Conservation (phyloP, 2,113 vertebrate species). For the Ellobius talpinus region DNA sequence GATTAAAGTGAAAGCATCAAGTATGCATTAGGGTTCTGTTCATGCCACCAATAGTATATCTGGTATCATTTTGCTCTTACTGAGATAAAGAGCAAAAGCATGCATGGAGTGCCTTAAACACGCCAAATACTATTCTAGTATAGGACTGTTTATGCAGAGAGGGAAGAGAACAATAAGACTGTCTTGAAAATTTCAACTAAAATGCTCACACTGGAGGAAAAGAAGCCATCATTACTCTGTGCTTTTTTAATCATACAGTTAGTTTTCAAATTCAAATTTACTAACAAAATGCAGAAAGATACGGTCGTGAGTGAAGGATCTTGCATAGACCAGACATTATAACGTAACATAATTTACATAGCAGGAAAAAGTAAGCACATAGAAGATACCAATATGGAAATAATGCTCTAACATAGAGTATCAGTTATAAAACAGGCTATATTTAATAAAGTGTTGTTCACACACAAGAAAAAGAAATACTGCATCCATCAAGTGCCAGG, state of each 20-base stretch:
- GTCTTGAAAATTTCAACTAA: neutral
- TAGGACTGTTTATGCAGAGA: neutral
- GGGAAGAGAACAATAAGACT: neutral
- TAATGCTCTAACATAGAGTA: neutral
- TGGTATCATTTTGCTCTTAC: neutral
- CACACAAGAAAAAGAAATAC: neutral
- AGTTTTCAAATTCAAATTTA: neutral
- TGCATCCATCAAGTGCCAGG: neutral
- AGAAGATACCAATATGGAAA: neutral
- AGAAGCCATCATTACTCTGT: neutral
- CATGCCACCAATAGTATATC: neutral
- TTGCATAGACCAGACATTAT: neutral
- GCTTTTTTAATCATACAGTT: neutral
- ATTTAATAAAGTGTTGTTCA: neutral
- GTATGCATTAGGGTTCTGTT: neutral
- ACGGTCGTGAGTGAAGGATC: too few species aligned
- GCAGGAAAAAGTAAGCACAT: neutral
- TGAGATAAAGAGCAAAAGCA: neutral
- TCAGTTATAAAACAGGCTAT: neutral
- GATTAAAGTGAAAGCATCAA: neutral
- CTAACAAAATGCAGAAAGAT: neutral
- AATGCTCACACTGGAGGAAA: neutral
- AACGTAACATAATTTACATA: neutral
- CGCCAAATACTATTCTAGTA: neutral
- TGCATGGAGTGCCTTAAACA: neutral